phyloP scores from a whole-genome alignment of 2,888 invertebrate species.

The Tetramorium bicarinatum region DNA sequence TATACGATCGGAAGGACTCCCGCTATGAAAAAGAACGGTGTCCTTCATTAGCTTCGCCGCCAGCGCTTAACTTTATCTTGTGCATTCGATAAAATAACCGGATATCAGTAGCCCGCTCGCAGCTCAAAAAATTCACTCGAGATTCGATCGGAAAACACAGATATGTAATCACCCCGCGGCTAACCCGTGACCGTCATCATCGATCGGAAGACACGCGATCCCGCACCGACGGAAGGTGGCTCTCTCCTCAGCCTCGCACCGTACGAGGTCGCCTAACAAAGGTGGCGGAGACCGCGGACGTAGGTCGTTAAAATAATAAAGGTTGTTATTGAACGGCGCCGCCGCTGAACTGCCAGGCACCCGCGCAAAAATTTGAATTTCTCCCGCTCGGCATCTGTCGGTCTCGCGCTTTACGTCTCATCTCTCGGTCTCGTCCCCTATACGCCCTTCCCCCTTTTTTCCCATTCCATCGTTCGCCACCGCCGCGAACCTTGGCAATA shows the following conservation, averaged over 20 bases:
- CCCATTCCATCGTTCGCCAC: conserved; percentile 37
- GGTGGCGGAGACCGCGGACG: conserved; percentile 62
- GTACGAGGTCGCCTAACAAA: conserved; percentile 59
- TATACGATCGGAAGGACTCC: conserved; percentile 9
- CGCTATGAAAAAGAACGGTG: conserved; percentile 19
- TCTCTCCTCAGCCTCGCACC: conserved; percentile 31
- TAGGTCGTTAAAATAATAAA: conserved; percentile 83
- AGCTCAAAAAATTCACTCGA: conserved; percentile 43
- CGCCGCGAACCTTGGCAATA: conserved; percentile 72
- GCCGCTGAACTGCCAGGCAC: conserved; percentile 64
- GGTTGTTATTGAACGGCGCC: conserved; percentile 80
- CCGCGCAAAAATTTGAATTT: conserved; percentile 80
- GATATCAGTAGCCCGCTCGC: conserved; percentile 15
- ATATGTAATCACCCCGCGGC: conserved; percentile 51
- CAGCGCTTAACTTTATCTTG: conserved; percentile 53
- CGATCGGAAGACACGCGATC: conserved; percentile 36
- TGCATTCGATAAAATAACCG: conserved; percentile 45
- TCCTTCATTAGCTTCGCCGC: conserved; percentile 36
- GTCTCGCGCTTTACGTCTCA: conserved; percentile 67
- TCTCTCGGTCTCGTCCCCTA: conserved; percentile 22
- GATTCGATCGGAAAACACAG: conserved; percentile 51
- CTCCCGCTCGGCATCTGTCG: conserved; percentile 79
- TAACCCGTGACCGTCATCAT: conserved; percentile 16
- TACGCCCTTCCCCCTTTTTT: conserved; percentile 18
- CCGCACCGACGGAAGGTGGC: conserved; percentile 46